Evolutionary conservation across 2,797 vertebrate genomes (phyloP), one percentile per base, ranked within the genome.

Genomic region (Thunnus albacares): DNA sequence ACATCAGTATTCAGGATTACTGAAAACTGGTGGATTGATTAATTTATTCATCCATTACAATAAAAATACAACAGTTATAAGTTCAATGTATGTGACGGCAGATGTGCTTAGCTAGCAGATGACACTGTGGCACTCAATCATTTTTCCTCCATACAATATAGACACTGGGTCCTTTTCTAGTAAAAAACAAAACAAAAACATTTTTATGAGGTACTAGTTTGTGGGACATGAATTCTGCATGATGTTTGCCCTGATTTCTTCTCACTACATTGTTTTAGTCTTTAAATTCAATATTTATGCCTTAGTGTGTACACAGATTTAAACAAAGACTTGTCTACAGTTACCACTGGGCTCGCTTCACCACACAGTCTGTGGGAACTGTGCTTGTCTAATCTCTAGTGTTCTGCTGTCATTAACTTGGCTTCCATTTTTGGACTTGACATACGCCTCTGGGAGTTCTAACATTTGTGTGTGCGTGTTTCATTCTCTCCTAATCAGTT

Each of bases 341-440:
- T 62, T 64, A 72, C 68, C 53, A 33, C 30, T 53, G 47, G 47
- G 65, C 2, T 56, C 55, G 41, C 22, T 80, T 72, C 38, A 38
- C 67, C 63, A 33, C 62, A 47, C 30, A 30, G 43, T 75, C 67
- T 72, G 67, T 80, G 77, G 81, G 52, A 86, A 87, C 57, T 18
- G 56, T 18, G 41, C 62, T 77, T 24, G 35, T 70, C 63, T 61
- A 22, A 61, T 76, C 83, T 81, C 71, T 45, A 4, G 60, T 71
- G 75, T 68, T 56, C 30, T 64, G 28, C 63, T 35, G 47, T 75
- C 75, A 62, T 77, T 82, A 77, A 57, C 47, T 55, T 76, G 33
- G 45, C 65, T 63, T 69, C 56, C 59, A 53, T 59, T 62, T 75
- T 43, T 63, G 51, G 64, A 63, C 26, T 43, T 61, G n/a, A 72